phyloP scores from a whole-genome alignment of 2,888 invertebrate genomes.

The Oligia strigilis region DNA sequence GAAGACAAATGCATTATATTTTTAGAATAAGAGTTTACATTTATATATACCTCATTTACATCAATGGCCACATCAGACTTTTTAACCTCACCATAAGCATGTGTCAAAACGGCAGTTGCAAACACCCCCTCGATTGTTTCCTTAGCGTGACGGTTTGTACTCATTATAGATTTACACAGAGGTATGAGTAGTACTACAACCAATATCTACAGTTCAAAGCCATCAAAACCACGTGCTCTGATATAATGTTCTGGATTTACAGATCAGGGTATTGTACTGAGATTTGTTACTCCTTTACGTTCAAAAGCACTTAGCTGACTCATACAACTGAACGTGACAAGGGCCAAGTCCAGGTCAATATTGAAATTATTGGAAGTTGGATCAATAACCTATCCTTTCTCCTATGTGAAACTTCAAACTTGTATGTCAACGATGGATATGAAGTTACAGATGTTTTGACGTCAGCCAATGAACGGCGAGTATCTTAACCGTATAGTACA shows the following conservation, averaged over 20 bases:
- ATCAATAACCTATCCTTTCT: conserved; percentile 47
- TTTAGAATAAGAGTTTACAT: not conserved
- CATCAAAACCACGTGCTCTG: conserved; percentile 49
- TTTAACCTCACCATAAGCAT: not conserved
- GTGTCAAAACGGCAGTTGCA: conserved; percentile 9
- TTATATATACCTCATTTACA: not conserved
- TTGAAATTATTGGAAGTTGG: conserved; percentile 43
- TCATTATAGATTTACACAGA: not conserved
- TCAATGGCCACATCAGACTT: not conserved
- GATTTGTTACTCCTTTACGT: conserved; percentile 53
- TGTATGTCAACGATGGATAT: not conserved
- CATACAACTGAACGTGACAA: conserved; percentile 48
- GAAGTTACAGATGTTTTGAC: not conserved
- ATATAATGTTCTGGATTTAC: conserved; percentile 51
- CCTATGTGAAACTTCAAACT: conserved; percentile 21
- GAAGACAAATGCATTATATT: not conserved
- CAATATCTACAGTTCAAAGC: conserved; percentile 35
- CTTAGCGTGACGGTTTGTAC: not conserved
- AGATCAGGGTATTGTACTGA: conserved; percentile 51
- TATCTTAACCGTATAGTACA: not conserved
- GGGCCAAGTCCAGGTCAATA: conserved; percentile 42
- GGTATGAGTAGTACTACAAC: not conserved
- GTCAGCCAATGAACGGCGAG: not conserved
- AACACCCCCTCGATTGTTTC: not conserved
- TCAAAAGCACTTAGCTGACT: conserved; percentile 56